Conservation (phyloP, 1,140 invertebrate genomes). For the Drosophila repletoides region DNA sequence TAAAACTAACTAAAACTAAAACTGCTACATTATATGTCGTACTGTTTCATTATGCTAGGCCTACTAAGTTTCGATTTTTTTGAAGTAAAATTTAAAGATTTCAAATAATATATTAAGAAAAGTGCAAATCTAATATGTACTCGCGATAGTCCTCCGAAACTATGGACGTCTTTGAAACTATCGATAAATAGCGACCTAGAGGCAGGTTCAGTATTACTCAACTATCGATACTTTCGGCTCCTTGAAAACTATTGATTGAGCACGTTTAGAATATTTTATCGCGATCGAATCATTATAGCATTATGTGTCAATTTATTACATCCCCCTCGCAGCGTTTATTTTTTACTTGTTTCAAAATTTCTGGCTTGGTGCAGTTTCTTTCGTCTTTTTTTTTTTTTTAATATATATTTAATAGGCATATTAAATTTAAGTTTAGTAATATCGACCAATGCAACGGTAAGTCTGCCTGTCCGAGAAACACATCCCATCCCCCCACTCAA, state of each 20-base stretch:
- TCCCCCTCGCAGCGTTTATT: too few species aligned
- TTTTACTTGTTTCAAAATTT: conserved; percentile 34
- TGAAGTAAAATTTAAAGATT: too few species aligned
- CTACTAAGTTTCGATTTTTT: conserved; percentile 31
- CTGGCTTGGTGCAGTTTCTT: conserved; percentile 11
- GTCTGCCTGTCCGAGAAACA: not conserved
- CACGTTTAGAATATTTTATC: too few species aligned
- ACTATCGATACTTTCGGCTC: too few species aligned
- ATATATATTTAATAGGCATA: conserved; percentile 12
- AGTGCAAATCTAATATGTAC: too few species aligned
- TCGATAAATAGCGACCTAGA: too few species aligned
- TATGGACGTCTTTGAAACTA: too few species aligned
- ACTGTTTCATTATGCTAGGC: conserved; percentile 11
- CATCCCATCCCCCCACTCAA: not conserved
- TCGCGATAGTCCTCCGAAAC: too few species aligned
- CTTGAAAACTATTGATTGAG: too few species aligned
- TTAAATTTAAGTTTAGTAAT: conserved; percentile 22
- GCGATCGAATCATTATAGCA: too few species aligned
- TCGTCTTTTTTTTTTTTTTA: conserved; percentile 9
- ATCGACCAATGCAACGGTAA: conserved; percentile 25
- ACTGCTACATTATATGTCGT: conserved; percentile 3
- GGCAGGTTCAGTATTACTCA: too few species aligned
- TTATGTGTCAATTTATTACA: conserved; percentile 8
- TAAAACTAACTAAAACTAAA: conserved; percentile 34
- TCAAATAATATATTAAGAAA: too few species aligned